Evolutionary conservation across 2,797 vertebrate species (phyloP), one percentile per base, ranked within the genome.

Genomic region (Chaunax sp.): DNA sequence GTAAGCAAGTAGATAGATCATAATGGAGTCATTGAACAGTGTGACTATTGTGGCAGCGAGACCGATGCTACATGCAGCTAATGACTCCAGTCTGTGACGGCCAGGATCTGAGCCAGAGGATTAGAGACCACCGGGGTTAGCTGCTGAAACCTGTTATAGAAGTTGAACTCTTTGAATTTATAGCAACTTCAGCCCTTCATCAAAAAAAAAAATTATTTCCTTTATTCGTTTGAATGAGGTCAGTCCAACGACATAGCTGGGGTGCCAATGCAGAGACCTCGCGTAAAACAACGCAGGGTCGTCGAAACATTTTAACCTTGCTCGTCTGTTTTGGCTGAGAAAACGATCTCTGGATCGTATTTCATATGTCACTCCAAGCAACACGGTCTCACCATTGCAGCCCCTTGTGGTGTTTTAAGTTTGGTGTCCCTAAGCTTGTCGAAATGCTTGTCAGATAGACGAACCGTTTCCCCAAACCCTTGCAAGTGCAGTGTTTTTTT

Each of bases 1-100:
- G 16, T 46, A 35, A 66, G 33, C 38, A 55, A 61, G 58, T 56
- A 73, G 73, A 64, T 59, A 20, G 67, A 80, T 62, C 30, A 60
- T 46, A 62, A 65, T 52, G 53, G 18, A 23, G 50, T 25, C 13
- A 13, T n/a, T 16, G 35, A 63, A 58, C 45, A 69, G 45, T 40
- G 54, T 20, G 38, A 38, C 40, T 40, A 22, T 28, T 52, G 26
- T 38, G 35, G 35, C 33, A 61, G 30, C 59, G 37, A 55, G 35
- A 3, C 22, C 46, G 28, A 0, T 22, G 12, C 23, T 16, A 16
- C 41, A 33, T 20, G n/a, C 12, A 56, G 35, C 30, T 50, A 22
- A 61, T 56, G 51, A 14, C 18, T 67, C 20, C 16, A 15, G 35
- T 41, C 52, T 69, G 43, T 64, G 61, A 53, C 26, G 56, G 60